Base-by-base conservation (phyloP, 35 echinoderm and acorn worm genomes). In the Apostichopus parvimensis region DNA sequence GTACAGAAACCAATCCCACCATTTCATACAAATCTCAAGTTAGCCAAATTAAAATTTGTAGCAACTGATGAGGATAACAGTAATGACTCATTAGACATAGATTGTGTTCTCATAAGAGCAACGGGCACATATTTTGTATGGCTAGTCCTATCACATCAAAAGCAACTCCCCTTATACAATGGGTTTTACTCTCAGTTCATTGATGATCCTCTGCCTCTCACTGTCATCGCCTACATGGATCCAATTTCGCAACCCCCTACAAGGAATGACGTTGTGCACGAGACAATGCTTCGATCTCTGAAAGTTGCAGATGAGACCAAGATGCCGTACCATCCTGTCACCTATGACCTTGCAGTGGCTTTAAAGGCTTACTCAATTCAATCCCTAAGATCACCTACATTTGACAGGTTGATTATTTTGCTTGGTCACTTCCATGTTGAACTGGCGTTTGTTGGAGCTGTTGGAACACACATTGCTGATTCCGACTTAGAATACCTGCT, bases 391-490 rank as follows among this genome's bases (percentile, higher is more conserved):
- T 53, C 93, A 18, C 93, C 96, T 18, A 62, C 53, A 64, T 98
- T 93, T 78, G 96, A 98, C 58, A 91, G 89, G 62, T 77, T 94
- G 52, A 80, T 97, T 52, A 92, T 94, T 68, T 87, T 97, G 79
- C 86, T 97, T 82, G 93, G 95, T 79, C 94, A 97, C 71, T 97
- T 97, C 70, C 95, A 94, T 90, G 59, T 91, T 90, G 95, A 87
- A 71, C 56, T 92, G 91, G 91, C 91, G 18, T 96, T 89, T 84
- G 2, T 96, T 94, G 90, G 85, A 87, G 93, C 90, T 55, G 26
- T 94, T 59, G 95, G 95, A 89, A 96, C 95, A 57, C 94, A 92
- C 82, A 84, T 96, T 82, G 60, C 57, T 79, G 90, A 96, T 92
- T 96, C 95, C 52, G 93, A 92, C 11, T 60, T 92, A 82, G 82